These are phyloP conservation scores for Lacanobia oleracea DNA, from an alignment of 2,888 invertebrate genomes.

Conservation along the genomic window DNA sequence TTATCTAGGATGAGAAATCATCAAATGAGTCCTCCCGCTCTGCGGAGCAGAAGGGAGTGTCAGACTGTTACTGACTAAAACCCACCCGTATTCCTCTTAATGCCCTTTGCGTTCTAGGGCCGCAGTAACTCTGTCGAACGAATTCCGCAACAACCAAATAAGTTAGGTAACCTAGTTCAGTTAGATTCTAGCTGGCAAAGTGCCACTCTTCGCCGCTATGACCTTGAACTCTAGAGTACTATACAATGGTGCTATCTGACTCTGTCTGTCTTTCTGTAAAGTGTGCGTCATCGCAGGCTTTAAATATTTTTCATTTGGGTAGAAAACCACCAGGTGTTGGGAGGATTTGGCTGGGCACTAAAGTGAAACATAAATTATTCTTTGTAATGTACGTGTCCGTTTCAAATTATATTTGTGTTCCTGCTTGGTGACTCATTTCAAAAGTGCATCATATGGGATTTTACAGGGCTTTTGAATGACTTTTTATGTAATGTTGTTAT, in stretches of 20 bases:
- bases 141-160: not conserved
- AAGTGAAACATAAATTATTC: not conserved
- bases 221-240: conserved; percentile 36
- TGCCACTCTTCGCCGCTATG: conserved; percentile 32
- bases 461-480: too few species aligned
- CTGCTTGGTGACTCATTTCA: too few species aligned
- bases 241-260: not conserved
- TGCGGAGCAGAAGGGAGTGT: too few species aligned
- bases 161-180: conserved; percentile 25
- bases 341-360: not conserved
- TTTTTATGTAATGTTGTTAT: too few species aligned
- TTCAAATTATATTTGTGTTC: not conserved
- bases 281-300: not conserved
- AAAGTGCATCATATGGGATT: too few species aligned
- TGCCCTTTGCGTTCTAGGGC: too few species aligned
- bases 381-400: not conserved
- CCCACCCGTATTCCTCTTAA: too few species aligned
- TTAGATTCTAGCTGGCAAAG: conserved; percentile 26
- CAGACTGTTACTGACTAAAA: too few species aligned
- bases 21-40: too few species aligned
- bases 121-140: too few species aligned
- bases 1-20: too few species aligned
- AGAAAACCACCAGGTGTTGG: too few species aligned
- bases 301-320: not conserved
- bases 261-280: not conserved